Percentiles rank a stretch among this genome's conserved stretches.
These are phyloP conservation scores for Stenichneumon culpator DNA, from an alignment of 2,888 invertebrate genomes.

Conservation along the genomic window DNA sequence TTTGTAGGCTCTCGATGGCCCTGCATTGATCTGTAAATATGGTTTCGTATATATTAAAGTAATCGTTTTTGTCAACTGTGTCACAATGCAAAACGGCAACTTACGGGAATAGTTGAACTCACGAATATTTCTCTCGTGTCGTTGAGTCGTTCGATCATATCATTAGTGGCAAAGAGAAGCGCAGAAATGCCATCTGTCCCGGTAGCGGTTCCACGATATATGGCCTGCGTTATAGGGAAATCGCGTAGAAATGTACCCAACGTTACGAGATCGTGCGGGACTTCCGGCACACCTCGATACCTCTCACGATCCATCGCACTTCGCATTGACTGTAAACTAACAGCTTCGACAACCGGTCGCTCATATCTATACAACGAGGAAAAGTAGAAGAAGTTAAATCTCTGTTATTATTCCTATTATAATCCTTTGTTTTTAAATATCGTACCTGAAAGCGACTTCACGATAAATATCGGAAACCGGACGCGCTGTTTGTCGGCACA, in stretches of 20 bases:
- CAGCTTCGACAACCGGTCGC: conserved; percentile 9
- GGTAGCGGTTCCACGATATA: conserved; percentile 3
- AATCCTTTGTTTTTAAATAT: background rate
- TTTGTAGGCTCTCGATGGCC: background rate
- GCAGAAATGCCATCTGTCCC: conserved; percentile 10
- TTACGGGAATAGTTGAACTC: background rate
- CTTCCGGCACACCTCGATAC: background rate
- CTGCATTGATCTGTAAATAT: conserved; percentile 1
- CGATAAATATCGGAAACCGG: conserved; percentile 18
- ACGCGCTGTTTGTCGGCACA: conserved; percentile 15
- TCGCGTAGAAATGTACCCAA: background rate
- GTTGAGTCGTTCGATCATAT: conserved; percentile 19
- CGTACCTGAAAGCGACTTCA: conserved; percentile 21
- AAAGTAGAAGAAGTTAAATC: background rate
- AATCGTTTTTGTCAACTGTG: conserved; percentile 2
- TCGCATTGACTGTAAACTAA: background rate
- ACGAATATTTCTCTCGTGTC: conserved; percentile 5
- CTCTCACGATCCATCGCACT: conserved; percentile 14
- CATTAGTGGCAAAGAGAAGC: background rate
- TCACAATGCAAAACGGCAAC: background rate
- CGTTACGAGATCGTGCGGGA: background rate
- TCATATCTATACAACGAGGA: conserved; percentile 26
- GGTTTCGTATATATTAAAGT: background rate
- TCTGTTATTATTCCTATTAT: background rate
- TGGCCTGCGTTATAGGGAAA: background rate